Evolutionary conservation across 2,113 vertebrate species (phyloP).

Genomic region (Dinomys branickii): DNA sequence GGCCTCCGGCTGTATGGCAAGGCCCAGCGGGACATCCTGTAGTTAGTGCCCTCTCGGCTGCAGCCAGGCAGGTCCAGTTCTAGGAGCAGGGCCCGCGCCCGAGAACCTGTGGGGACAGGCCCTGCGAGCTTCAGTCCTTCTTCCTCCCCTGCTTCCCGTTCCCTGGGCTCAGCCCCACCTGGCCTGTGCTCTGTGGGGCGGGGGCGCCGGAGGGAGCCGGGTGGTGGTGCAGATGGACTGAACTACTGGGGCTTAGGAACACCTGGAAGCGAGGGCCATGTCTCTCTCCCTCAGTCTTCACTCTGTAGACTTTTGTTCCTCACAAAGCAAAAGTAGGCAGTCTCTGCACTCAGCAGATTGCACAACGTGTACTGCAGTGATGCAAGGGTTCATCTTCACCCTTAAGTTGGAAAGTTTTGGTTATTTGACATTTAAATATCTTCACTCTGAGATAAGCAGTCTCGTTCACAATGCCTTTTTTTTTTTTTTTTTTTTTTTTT

Average conservation of each 20-base stretch:
- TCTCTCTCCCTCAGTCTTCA: background rate
- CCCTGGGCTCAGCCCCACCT: background rate
- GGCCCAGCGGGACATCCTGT: background rate
- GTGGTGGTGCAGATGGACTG: background rate
- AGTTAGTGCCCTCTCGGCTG: background rate
- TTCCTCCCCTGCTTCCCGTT: background rate
- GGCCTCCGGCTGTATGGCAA: background rate
- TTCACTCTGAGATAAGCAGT: slow-evolving; percentile 72
- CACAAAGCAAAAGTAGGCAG: slow-evolving; percentile 80
- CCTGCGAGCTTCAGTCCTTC: fast-evolving
- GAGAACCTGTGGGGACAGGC: background rate
- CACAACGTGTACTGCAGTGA: slow-evolving; percentile 14
- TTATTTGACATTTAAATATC: slow-evolving; percentile 10
- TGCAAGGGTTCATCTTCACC: slow-evolving; percentile 44
- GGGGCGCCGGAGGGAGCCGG: background rate
- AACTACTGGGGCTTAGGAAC: background rate
- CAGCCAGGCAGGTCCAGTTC: background rate
- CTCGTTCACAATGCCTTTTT: slow-evolving; percentile 68
- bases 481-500: background rate
- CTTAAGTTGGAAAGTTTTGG: slow-evolving; percentile 58
- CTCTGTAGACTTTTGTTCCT: background rate
- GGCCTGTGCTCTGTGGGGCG: background rate
- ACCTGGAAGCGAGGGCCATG: background rate
- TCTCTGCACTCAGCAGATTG: slow-evolving; percentile 49
- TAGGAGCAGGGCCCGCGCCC: background rate